Evolutionary conservation across 2,888 invertebrate genomes (phyloP), one percentile per base, ranked within the genome.

Genomic region (Apotomis capreana): DNA sequence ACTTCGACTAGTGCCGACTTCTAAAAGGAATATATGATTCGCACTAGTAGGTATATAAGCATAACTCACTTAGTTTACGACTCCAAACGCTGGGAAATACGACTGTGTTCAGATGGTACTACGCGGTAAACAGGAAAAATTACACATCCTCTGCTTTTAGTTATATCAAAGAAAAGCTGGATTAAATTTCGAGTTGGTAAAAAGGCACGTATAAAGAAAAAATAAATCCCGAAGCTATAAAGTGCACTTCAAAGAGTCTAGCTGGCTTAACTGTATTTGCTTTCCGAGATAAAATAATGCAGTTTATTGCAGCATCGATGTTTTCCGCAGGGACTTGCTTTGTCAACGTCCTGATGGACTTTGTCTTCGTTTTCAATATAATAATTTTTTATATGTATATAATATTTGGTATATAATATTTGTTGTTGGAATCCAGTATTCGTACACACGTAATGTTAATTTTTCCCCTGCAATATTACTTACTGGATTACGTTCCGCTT

Each of bases 181-280:
- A 78, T 79, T 77, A 75, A 75, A 78, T 76, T 78, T 78, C 10
- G 68, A 65, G 75, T 76, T 76, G 72, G 51, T 67, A 75, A 77
- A 82, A 76, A 64, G 74, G 76, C 78, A 70, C 79, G 72, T 69
- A 72, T 67, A 68, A 62, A 62, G 76, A 76, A 77, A 76, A 74
- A 78, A 78, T 79, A 78, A 80, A 81, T 80, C 75, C 78, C 73
- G 77, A 77, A 79, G 81, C 78, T 77, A 80, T 80, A 81, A 81
- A 79, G 78, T 68, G 75, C 76, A 76, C 70, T 74, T 68, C 70
- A 69, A 78, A 76, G 73, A 74, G 76, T 76, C 59, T 76, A 78
- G 76, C 78, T 81, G 79, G 73, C 75, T 77, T 75, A 76, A 74
- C 68, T 68, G 68, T 74, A 78, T 81, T 83, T 81, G 78, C 78